Evolutionary conservation across 2,888 invertebrate species (phyloP).

Genomic region (Orthosia incerta): DNA sequence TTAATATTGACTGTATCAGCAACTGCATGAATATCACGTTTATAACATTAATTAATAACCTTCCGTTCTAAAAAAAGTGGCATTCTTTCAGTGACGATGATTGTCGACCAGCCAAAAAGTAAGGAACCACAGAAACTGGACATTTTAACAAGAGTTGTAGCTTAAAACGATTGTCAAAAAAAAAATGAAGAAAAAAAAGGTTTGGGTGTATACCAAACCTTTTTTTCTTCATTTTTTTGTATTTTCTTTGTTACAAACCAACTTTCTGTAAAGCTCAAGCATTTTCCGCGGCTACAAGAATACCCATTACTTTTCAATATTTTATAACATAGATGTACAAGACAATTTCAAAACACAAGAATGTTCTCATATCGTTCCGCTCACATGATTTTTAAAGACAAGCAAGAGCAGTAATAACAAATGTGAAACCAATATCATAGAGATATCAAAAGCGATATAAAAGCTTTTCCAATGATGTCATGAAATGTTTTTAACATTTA

Average conservation of each 20-base stretch:
- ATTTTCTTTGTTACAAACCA: too few species aligned
- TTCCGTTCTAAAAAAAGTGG: too few species aligned
- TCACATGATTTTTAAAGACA: not conserved
- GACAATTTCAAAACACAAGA: conserved; percentile 5
- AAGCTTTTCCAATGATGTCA: conserved; percentile 7
- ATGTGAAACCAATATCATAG: not conserved
- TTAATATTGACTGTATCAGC: not conserved
- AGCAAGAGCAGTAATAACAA: not conserved
- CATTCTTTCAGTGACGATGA: too few species aligned
- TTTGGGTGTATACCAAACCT: too few species aligned
- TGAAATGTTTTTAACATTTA: conserved; percentile 8
- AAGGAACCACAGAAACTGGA: too few species aligned
- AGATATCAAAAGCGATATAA: conserved; percentile 22
- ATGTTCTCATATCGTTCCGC: not conserved
- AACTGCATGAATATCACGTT: not conserved
- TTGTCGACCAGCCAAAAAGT: too few species aligned
- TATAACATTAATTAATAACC: too few species aligned
- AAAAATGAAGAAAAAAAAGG: too few species aligned
- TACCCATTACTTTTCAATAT: not conserved
- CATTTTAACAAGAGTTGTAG: too few species aligned
- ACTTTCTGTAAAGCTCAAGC: too few species aligned
- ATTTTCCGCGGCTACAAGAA: not conserved
- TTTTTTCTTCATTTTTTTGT: too few species aligned
- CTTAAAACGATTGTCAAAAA: too few species aligned
- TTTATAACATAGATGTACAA: not conserved